Evolutionary conservation across 2,113 vertebrate genomes (phyloP), one percentile per base, ranked within the genome.

Genomic region (Carassius auratus): DNA sequence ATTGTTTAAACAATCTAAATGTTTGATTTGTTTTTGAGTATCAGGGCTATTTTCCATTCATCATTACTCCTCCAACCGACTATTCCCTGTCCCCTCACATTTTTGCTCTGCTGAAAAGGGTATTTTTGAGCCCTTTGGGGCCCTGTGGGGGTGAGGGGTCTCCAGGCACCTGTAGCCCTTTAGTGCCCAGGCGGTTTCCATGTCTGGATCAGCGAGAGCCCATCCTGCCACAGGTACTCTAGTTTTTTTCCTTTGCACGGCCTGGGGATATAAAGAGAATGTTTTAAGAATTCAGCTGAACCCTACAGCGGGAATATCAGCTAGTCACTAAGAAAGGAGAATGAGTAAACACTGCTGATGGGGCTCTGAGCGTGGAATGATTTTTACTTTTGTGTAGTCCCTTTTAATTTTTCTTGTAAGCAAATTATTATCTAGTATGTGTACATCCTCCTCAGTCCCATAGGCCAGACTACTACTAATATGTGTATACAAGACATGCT

Each of bases 151-250:
- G 92, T 93, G 93, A 92, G 90, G 92, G 90, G 88, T 36, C 91
- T 91, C 91, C 92, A 94, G 94, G 93, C 91, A 94, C 93, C 93
- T 94, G 91, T 94, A 94, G 94, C 94, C 93, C 92, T 94, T 93
- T 93, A 94, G 90, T 93, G 94, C 91, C 93, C 93, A 93, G 94
- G 91, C 87, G 85, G 83, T 85, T 87, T 78, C 76, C 84, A 80
- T 81, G 87, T 84, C 73, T 76, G 85, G 85, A 88, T 83, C 79
- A 66, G 59, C 85, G 19, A 81, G 76, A 76, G 83, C 84, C 71
- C 57, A 26, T 75, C 81, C 23, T 57, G 15, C 55, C 81, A 82
- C 93, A 94, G 94, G 93, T 94, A 94, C 93, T 92, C 91, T 83
- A 88, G 84, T 89, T 86, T 89, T 74, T 84, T 92, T 92, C 89